Percentiles rank a stretch among this genome's conserved stretches.
phyloP scores from a whole-genome alignment of 1,140 invertebrate species.

The Pachyrhynchus sulphureomaculatus region DNA sequence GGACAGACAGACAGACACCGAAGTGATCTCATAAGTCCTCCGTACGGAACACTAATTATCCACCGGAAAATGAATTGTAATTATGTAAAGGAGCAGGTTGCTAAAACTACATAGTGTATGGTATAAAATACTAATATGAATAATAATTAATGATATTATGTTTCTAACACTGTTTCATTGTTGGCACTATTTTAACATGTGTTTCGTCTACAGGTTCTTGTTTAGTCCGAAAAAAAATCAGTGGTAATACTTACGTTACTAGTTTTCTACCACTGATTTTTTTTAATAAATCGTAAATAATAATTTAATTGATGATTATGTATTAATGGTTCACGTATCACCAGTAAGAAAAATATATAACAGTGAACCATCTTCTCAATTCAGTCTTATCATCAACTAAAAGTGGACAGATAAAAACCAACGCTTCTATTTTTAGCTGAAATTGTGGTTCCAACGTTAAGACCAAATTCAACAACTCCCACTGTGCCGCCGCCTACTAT shows the following conservation, averaged over 20 bases:
- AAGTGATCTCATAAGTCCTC: no score
- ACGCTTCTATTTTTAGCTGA: constrained; percentile 38
- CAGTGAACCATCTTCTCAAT: no score
- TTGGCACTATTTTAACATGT: constrained; percentile 4
- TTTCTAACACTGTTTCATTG: constrained; percentile 7
- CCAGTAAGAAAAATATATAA: not conserved
- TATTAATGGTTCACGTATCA: not conserved
- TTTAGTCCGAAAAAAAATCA: constrained; percentile 3
- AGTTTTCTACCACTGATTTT: not conserved
- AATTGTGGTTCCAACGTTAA: constrained; percentile 25
- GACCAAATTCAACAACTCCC: constrained; percentile 26
- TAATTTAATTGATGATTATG: not conserved
- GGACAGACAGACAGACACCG: no score
- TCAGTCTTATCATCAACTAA: no score
- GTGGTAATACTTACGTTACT: not conserved
- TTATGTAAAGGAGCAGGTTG: no score
- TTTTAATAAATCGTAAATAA: not conserved
- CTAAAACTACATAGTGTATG: no score
- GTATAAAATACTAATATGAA: not conserved
- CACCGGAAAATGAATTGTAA: no score
- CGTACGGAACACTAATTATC: no score
- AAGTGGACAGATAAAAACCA: no score
- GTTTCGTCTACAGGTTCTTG: constrained; percentile 1
- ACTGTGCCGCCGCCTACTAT: constrained; percentile 60
- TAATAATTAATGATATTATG: not conserved